Conservation (phyloP, 2,888 invertebrate genomes). For the Drosophila sordidapex region DNA sequence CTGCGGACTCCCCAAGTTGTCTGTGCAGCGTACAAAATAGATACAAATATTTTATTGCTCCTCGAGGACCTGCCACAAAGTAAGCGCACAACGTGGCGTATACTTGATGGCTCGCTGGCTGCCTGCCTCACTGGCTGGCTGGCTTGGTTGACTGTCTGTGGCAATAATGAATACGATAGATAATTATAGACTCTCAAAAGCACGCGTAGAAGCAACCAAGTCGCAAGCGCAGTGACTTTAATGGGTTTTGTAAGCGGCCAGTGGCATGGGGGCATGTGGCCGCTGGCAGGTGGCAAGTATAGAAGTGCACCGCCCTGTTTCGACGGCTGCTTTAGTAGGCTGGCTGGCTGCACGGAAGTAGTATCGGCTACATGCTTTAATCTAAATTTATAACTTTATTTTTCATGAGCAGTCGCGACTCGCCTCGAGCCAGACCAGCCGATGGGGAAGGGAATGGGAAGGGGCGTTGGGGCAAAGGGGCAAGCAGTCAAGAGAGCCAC, state of each 20-base stretch:
- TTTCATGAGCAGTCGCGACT: constrained; percentile 55
- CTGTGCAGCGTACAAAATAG: constrained; percentile 58
- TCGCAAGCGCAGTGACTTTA: constrained; percentile 66
- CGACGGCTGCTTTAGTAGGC: constrained; percentile 17
- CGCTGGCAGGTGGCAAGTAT: neutral
- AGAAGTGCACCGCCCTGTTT: constrained; percentile 12
- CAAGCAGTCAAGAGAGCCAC: neutral
- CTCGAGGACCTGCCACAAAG: constrained; percentile 71
- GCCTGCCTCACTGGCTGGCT: neutral
- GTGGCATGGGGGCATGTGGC: neutral
- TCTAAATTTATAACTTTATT: constrained; percentile 80
- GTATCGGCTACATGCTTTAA: constrained; percentile 67
- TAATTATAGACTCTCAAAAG: constrained; percentile 62
- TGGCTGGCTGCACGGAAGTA: constrained; percentile 24
- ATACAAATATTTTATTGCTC: constrained; percentile 81
- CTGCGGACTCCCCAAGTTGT: constrained; percentile 9
- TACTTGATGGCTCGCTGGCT: constrained; percentile 38
- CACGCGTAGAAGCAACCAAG: constrained; percentile 14
- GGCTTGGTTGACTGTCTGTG: constrained; percentile 14
- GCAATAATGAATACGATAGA: constrained; percentile 76
- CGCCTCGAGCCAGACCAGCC: constrained; percentile 4
- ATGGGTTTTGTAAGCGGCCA: constrained; percentile 64
- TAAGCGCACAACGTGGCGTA: constrained; percentile 43
- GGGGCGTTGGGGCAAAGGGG: rapidly evolving
- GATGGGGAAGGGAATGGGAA: too few relatives aligned